Evolutionary conservation across 2,888 invertebrate genomes (phyloP), one percentile per base, ranked within the genome.

Genomic region (Octonoba sinensis): DNA sequence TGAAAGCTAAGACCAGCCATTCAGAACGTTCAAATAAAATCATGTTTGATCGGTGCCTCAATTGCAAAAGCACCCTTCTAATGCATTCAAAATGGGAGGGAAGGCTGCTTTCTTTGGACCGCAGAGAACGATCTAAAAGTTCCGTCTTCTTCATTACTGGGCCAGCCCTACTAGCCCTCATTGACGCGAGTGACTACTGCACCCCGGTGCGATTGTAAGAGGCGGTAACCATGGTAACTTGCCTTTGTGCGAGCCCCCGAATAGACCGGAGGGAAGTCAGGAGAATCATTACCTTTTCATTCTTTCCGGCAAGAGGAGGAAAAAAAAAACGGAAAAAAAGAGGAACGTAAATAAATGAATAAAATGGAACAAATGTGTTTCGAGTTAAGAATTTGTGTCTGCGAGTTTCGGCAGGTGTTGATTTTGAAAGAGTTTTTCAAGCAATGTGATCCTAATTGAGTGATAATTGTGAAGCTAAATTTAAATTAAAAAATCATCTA

Each of bases 201-300:
- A 75, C n/a, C 16, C 51, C 56, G 54, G 64, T 57, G 71, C 71
- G 70, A 71, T 77, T 71, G 65, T 77, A 71, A 77, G 71, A 71
- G 77, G 49, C 65, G 59, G 77, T 77, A 36, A 18, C 71, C 71
- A 71, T 77, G 57, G 71, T 18, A 71, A 77, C 71, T 59, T 46
- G 69, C 76, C 76, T 70, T 76, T 70, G 76, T 70, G 69, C 44
- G 62, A 60, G 65, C 56, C 11, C 15, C 67, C 54, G 65, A 71
- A 71, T 59, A 59, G 66, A 67, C 66, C 74, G 74, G 77, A 71
- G 75, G 77, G 77, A 71, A 77, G 77, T 77, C 77, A 77, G 71
- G 65, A 77, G 70, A 71, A 71, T 70, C 77, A 77, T 77, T 77
- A 77, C 77, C 77, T 65, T 77, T 77, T 71, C 77, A 77, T 77